A percentile compares a stretch with the other conserved stretches of the same genome.
These are phyloP conservation scores for Aelia acuminata DNA, from an alignment of 2,888 invertebrate species.

Conservation along the genomic window DNA sequence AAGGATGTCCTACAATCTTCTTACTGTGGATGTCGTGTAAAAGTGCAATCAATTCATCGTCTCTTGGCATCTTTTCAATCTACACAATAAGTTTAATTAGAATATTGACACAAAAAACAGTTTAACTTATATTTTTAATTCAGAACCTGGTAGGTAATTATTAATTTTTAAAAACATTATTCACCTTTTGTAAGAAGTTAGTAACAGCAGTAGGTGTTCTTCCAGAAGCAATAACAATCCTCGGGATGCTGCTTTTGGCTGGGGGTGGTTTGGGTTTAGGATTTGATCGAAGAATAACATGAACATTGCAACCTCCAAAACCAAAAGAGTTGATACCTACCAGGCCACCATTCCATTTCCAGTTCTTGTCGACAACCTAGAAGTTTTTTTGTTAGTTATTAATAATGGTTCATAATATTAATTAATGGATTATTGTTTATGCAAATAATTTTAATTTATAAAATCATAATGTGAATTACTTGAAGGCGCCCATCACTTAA, in stretches of 20 bases:
- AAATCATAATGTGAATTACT: constrained; percentile 69
- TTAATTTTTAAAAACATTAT: not conserved
- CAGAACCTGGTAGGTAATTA: not conserved
- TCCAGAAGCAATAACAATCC: constrained; percentile 85
- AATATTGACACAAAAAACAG: not conserved
- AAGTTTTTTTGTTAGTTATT: not conserved
- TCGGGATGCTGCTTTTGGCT: constrained; percentile 75
- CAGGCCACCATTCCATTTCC: constrained; percentile 91
- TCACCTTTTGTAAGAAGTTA: constrained; percentile 76
- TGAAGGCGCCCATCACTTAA: constrained; percentile 89
- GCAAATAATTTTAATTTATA: not conserved
- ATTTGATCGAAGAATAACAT: constrained; percentile 88
- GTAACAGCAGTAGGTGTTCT: constrained; percentile 86
- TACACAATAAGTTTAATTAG: constrained; percentile 61
- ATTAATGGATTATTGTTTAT: too few relatives aligned
- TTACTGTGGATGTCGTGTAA: constrained; percentile 81
- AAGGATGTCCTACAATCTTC: constrained; percentile 82
- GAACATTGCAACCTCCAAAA: constrained; percentile 97
- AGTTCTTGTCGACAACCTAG: constrained; percentile 85
- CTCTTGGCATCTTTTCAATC: constrained; percentile 70
- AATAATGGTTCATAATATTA: not conserved
- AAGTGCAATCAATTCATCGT: constrained; percentile 83
- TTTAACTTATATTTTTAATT: not conserved
- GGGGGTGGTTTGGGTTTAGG: constrained; percentile 77
- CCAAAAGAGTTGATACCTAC: constrained; percentile 97